Evolutionary conservation across 2,888 invertebrate species (phyloP), one percentile per base, ranked within the genome.

Genomic region (Diploptera punctata): DNA sequence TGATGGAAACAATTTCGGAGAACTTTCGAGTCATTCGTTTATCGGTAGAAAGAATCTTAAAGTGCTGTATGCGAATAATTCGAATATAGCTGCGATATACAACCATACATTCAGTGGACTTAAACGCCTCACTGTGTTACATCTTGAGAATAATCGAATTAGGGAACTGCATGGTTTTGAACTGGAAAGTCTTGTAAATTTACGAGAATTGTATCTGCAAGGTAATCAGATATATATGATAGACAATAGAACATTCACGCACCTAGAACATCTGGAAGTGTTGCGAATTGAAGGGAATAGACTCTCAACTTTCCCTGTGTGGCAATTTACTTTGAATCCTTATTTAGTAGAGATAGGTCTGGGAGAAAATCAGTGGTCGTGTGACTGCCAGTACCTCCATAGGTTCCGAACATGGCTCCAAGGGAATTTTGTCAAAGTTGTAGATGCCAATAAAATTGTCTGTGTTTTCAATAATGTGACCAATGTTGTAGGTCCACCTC

Each of bases 21-120:
- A 94, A 81, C 86, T 98, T 78, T 91, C 92, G 68, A 93, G 93
- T 78, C 95, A 97, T 81, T 92, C 94, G 52, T 97, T 98, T 83
- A 92, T 97, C 78, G 97, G 96, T 2, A 89, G 96, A 76, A 96
- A 96, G 83, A 95, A 95, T 82, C 86, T 97, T 79, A 91, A 91
- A 82, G 91, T 94, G 77, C 86, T 97, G 75, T 95, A 92, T 82
- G 92, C 95, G 65, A 97, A 97, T 84, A 92, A 93, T 83, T 95
- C 95, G 73, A 92, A 93, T 80, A 93, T 97, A 76, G 91, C 91
- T 75, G 88, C 91, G 68, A 88, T 97, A 76, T 91, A 93, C 82
- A 97, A 97, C 84, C 92, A 94, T 81, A 95, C 96, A 7, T 96
- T 97, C 85, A 94, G 92, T 83, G 95, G 96, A 67, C 85, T 97